Evolutionary conservation across 1,140 invertebrate genomes (phyloP), one percentile per base, ranked within the genome.

Genomic region (Trichonephila clavipes): DNA sequence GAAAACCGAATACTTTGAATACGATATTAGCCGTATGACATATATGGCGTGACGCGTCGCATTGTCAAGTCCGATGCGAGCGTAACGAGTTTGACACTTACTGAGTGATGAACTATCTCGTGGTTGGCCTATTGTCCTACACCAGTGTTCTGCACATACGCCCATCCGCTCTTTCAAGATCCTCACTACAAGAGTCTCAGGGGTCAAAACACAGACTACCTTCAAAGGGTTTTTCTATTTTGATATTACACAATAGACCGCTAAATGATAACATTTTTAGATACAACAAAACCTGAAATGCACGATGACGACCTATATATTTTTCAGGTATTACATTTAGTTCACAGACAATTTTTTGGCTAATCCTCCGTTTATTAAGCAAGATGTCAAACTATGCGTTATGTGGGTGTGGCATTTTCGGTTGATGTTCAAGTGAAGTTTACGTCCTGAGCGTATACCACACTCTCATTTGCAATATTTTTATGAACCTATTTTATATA

Each of bases 51-150:
- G 88, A 28, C 88, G 72, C 24, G 72, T 12, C 58, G 66, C 61
- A 77, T 77, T 90, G 88, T 90, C 69, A 40, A 19, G 88, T 90
- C 88, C 88, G 88, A 81, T 58, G 72, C 66, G 88, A 81, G 69
- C 88, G 88, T 90, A 90, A 90, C 88, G 88, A 51, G 88, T 90
- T 90, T 72, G 89, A 90, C 77, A 90, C 89, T 90, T 83, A 28
- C 21, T 44, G 89, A 69, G 72, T 90, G 72, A 90, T 90, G 77
- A 90, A 90, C 87, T 90, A 14, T 90, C 77, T 90, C 19, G 89
- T 34, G 44, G 77, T 12, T 51, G 7, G 51, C 51, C 51, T 64
- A 87, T 87, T 87, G 85, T 87, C 59, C 85, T 24, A 87, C 85
- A 24, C 58, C 85, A 28, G 61, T 58, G 58, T 61, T 61, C n/a